Evolutionary conservation across 2,888 invertebrate genomes (phyloP), one percentile per base, ranked within the genome.

Genomic region (Dyspetes luteomarginatus): DNA sequence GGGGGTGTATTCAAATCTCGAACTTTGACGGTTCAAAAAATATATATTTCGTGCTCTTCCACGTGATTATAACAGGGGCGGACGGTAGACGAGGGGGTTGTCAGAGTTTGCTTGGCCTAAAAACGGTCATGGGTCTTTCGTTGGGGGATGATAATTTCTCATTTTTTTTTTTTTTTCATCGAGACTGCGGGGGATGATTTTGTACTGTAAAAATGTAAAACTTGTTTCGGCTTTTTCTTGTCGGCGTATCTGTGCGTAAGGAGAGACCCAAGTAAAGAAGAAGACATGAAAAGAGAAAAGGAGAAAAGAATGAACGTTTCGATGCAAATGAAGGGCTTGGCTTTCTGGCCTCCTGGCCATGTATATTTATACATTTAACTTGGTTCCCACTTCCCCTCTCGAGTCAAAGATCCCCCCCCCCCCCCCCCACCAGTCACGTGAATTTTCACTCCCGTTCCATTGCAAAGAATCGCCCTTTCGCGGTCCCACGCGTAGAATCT

Each of bases 251-350:
- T 88, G 86, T 86, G 86, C 85, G 83, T 83, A 84, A 87, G 87
- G 84, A 87, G 43, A 85, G 75, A 72, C 2, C 56, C 24, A 15
- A 17, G 17, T 5, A 48, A 48, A 15, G 3, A 48, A 9, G 41
- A 64, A 24, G 9, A n/a, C 19, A n/a, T 30, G n/a, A 41, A 52
- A 19, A 30, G 43, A 0, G 28, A 24, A 36, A 15, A 26, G 19
- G 26, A 71, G 41, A 81, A 82, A 88, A 89, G 88, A 89, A 89
- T 87, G 86, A 88, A 88, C 89, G 90, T 91, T 89, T 89, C 86
- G 84, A 91, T 91, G 91, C 91, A 91, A 91, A 91, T 91, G 88
- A 91, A 89, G 89, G 88, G 87, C 88, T 88, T 86, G 88, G 87
- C 89, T 87, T 81, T 79, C 83, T 78, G 84, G 84, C 86, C 86